A percentile compares a stretch with the other conserved stretches of the same genome.
Conservation (phyloP, 2,113 vertebrate species). For the Dinomys branickii region DNA sequence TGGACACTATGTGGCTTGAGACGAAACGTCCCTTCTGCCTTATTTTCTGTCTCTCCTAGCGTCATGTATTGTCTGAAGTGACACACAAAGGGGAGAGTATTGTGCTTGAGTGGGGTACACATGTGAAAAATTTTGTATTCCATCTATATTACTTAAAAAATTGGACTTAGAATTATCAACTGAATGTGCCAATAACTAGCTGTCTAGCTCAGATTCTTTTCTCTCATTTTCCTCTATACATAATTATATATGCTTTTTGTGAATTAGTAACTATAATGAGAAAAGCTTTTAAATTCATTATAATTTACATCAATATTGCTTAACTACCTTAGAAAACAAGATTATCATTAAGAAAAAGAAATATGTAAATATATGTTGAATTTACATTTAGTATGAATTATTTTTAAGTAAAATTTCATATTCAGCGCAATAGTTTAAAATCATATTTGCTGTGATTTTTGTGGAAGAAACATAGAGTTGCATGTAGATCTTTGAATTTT, state of each 20-base stretch:
- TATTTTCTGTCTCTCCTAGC: background rate
- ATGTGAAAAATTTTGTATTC: background rate
- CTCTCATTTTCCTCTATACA: background rate
- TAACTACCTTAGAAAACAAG: background rate
- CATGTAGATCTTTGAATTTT: background rate
- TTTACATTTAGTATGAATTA: background rate
- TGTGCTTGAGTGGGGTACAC: background rate
- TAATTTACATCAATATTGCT: background rate
- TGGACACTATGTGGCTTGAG: background rate
- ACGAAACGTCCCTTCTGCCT: background rate
- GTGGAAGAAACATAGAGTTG: background rate
- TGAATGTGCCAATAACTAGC: background rate
- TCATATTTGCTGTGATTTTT: background rate
- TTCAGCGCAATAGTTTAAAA: background rate
- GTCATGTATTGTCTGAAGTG: background rate
- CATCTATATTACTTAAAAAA: background rate
- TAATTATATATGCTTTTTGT: background rate
- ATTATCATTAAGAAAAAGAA: background rate
- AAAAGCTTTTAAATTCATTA: background rate
- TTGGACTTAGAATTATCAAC: background rate
- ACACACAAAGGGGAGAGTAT: background rate
- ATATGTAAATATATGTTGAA: background rate
- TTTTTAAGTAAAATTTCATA: background rate
- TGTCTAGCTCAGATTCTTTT: background rate
- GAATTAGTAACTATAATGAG: background rate